phyloP scores from a whole-genome alignment of 2,888 invertebrate species.

The Tetragonisca angustula region DNA sequence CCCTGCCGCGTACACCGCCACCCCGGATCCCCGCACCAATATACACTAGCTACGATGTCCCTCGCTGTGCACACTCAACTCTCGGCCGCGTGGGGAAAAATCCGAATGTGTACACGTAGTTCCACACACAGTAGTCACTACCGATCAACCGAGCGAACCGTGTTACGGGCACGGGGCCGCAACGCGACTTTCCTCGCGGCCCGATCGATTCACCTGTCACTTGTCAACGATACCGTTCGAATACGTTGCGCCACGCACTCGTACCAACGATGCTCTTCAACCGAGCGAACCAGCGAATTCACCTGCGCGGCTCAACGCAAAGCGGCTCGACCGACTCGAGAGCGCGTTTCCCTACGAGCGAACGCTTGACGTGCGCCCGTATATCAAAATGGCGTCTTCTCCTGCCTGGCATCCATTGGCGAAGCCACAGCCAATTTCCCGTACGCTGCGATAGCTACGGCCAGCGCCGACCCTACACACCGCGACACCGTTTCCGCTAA shows the following conservation, averaged over 20 bases:
- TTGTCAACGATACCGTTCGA: slow-evolving; percentile 73
- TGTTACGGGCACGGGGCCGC: slow-evolving; percentile 60
- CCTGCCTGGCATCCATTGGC: slow-evolving; percentile 80
- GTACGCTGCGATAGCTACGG: slow-evolving; percentile 67
- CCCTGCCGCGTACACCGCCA: slow-evolving; percentile 55
- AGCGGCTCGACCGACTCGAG: slow-evolving; percentile 59
- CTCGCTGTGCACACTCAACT: slow-evolving; percentile 35
- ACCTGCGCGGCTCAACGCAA: slow-evolving; percentile 64
- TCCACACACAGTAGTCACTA: slow-evolving; percentile 59
- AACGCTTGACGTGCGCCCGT: slow-evolving; percentile 81
- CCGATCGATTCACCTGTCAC: slow-evolving; percentile 81
- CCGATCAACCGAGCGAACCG: slow-evolving; percentile 56
- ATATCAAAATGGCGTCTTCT: slow-evolving; percentile 83
- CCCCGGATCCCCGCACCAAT: slow-evolving; percentile 59
- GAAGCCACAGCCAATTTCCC: slow-evolving; percentile 77
- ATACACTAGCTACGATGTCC: slow-evolving; percentile 52
- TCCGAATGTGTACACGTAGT: slow-evolving; percentile 50
- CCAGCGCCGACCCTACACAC: slow-evolving; percentile 63
- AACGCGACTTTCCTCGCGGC: slow-evolving; percentile 67
- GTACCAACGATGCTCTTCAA: slow-evolving; percentile 63
- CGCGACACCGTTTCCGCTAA: slow-evolving; percentile 65
- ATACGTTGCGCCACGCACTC: slow-evolving; percentile 69
- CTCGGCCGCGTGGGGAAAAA: slow-evolving; percentile 62
- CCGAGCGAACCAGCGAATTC: slow-evolving; percentile 58
- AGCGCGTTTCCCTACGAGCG: slow-evolving; percentile 70